These are phyloP conservation scores for Anguilla rostrata DNA, from an alignment of 2,113 vertebrate species.

Conservation along the genomic window DNA sequence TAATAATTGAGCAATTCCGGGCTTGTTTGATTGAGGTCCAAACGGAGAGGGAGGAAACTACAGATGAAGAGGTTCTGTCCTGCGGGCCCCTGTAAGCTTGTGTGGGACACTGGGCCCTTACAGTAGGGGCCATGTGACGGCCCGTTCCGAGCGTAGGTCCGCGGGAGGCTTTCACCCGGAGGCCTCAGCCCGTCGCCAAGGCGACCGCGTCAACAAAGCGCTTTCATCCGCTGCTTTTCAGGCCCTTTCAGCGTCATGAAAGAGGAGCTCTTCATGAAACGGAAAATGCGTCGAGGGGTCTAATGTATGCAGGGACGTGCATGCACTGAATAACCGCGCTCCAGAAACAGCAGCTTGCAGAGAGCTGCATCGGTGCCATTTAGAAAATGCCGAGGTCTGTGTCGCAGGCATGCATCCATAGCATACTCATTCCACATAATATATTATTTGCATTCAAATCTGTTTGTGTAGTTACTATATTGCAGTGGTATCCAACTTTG, in stretches of 20 bases:
- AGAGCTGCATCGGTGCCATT: neutral
- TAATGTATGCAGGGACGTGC: conserved; percentile 26
- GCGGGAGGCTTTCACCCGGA: neutral
- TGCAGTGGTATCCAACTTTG: too few relatives aligned
- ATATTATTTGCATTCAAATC: neutral
- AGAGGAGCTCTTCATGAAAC: conserved; percentile 29
- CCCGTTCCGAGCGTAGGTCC: neutral
- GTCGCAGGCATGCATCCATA: neutral
- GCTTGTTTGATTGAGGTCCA: neutral
- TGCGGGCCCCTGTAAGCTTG: neutral
- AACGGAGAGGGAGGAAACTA: neutral
- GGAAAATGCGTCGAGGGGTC: conserved; percentile 9
- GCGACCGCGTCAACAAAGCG: conserved; percentile 9
- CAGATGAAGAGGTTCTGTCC: neutral
- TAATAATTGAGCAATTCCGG: too few relatives aligned
- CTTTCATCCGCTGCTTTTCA: conserved; percentile 10
- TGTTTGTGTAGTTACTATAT: neutral
- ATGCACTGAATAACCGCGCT: conserved; percentile 24
- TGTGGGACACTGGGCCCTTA: neutral
- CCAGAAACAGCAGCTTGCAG: conserved; percentile 1
- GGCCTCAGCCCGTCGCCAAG: neutral
- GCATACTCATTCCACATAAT: neutral
- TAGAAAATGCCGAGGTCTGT: neutral
- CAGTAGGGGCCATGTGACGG: neutral
- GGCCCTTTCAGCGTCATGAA: conserved; percentile 37